phyloP scores from a whole-genome alignment of 2,888 invertebrate species.

The Zaprionus lineosus region DNA sequence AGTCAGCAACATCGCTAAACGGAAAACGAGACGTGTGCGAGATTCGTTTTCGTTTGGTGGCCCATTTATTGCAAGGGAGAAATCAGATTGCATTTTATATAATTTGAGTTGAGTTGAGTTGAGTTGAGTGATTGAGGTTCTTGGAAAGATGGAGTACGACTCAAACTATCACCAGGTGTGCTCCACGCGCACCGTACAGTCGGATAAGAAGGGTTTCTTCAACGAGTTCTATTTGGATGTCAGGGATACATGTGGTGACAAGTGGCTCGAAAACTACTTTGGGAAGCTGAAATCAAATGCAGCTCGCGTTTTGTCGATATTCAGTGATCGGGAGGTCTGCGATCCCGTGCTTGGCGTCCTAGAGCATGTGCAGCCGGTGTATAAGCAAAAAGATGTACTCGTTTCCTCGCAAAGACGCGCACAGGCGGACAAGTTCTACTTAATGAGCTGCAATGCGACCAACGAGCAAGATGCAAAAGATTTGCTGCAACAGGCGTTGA shows the following conservation, averaged over 20 bases:
- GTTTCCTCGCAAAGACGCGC: slow-evolving; percentile 86
- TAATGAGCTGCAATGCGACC: slow-evolving; percentile 83
- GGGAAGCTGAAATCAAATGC: slow-evolving; percentile 85
- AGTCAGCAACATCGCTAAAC: slow-evolving; percentile 27
- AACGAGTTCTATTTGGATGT: slow-evolving; percentile 86
- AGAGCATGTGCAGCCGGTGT: slow-evolving; percentile 87
- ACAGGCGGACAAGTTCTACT: slow-evolving; percentile 86
- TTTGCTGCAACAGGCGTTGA: slow-evolving; percentile 84
- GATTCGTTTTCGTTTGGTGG: slow-evolving; percentile 18
- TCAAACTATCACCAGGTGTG: slow-evolving; percentile 86
- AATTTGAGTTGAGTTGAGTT: no score
- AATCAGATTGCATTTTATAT: slow-evolving; percentile 48
- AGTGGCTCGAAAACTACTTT: slow-evolving; percentile 86
- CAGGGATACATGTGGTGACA: slow-evolving; percentile 81
- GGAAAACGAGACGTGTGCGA: slow-evolving; percentile 45
- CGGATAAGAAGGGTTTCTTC: slow-evolving; percentile 90
- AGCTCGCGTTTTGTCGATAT: slow-evolving; percentile 84
- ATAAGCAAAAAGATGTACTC: slow-evolving; percentile 86
- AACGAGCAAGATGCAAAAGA: slow-evolving; percentile 43
- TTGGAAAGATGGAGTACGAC: slow-evolving; percentile 66
- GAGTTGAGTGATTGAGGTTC: no score
- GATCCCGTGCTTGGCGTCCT: slow-evolving; percentile 84
- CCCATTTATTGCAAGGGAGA: slow-evolving; percentile 12
- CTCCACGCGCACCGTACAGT: slow-evolving; percentile 89
- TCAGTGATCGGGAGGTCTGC: slow-evolving; percentile 84